Conservation (phyloP, 2,888 invertebrate species). For the Limnephilus rhombicus region DNA sequence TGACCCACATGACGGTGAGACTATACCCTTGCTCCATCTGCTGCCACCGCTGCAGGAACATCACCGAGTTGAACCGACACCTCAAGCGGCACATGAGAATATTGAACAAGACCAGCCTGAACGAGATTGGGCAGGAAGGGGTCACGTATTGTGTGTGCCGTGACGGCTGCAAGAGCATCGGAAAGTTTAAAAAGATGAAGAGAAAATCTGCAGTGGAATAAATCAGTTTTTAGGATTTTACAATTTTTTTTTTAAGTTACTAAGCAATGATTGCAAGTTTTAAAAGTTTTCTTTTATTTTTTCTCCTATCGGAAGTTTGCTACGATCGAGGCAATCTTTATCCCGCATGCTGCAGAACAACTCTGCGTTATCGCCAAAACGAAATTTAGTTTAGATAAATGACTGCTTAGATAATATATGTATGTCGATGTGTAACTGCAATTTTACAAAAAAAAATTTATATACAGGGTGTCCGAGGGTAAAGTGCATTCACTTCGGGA, state of each 20-base stretch:
- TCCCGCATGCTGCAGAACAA: neutral
- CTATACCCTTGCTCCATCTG: conserved; percentile 50
- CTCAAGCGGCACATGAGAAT: conserved; percentile 49
- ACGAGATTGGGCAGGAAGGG: conserved; percentile 29
- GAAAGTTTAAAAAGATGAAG: conserved; percentile 40
- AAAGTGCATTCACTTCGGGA: too few species aligned
- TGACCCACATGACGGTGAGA: conserved; percentile 52
- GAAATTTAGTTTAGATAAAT: neutral
- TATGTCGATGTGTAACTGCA: too few species aligned
- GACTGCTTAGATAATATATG: too few species aligned
- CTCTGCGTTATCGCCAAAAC: neutral
- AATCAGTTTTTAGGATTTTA: neutral
- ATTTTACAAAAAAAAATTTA: too few species aligned
- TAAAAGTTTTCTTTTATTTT: neutral
- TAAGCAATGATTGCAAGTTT: neutral
- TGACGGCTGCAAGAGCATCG: conserved; percentile 47
- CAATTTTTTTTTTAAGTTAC: neutral
- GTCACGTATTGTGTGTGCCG: conserved; percentile 51
- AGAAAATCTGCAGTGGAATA: conserved; percentile 12
- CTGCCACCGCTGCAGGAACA: conserved; percentile 54
- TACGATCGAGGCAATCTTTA: neutral
- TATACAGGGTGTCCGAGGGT: too few species aligned
- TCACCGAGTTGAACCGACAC: conserved; percentile 54
- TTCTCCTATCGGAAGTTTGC: neutral
- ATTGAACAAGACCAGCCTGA: conserved; percentile 23